Base-by-base conservation (phyloP, 92 coral and sea anemone genomes). In the Blastomussa wellsi region DNA sequence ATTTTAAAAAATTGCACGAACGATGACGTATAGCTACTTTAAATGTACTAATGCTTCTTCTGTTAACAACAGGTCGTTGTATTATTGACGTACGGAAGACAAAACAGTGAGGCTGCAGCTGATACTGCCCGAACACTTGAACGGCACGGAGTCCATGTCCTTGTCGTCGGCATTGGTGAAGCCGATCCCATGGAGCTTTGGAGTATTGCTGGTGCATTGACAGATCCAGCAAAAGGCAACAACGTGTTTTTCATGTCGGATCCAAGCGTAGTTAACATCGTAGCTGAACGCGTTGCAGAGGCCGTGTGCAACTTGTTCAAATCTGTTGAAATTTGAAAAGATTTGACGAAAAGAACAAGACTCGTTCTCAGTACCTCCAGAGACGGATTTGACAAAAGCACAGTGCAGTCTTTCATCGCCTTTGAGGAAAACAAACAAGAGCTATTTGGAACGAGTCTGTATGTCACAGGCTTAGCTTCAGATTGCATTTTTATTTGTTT, bases 51-150 rank as follows among this genome's bases (percentile, higher is more conserved):
- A 67, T 32, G 36, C 72, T 67, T 29, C 1, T 13, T 67, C 5
- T 20, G 15, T 39, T 7, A 16, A n/a, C n/a, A 1, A 14, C 20
- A 74, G 79, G 59, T 26, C 3, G 60, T 74, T 3, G 60, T 74
- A 39, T 38, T 74, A 6, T 74, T 74, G 57, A 74, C 79, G 14
- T 19, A 74, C 79, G 79, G 79, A 28, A 47, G 15, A 5, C 79
- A 47, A 8, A 37, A 2, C 31, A 26, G 16, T 14, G 47, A 37
- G 0, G 17, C 22, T 15, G 20, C 57, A 17, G 57, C 57, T 14
- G 0, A 51, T 12, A 11, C 15, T 12, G 60, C 62, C 37, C 36
- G 29, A 11, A 26, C 4, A 2, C 79, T 47, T 17, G 39, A 20
- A 15, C 12, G 0, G 10, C 16, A 74, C 47, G 49, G 24, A 1